Evolutionary conservation across 2,888 invertebrate species (phyloP).

Genomic region (Eulithis testata): DNA sequence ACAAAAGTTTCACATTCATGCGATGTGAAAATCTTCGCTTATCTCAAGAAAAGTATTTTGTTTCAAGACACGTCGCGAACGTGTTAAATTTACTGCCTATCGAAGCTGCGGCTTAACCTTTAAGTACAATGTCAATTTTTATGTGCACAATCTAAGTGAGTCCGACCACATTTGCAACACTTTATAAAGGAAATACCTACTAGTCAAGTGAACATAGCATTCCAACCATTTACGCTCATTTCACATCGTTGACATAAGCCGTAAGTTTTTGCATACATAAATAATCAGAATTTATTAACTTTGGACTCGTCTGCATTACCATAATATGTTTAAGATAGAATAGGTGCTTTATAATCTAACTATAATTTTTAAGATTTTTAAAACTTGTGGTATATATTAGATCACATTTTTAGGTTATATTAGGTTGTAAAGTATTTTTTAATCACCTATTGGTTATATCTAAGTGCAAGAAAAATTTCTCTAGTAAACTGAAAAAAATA

Average conservation of each 20-base stretch:
- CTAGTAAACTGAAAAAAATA: too few species aligned
- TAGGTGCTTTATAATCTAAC: conserved; percentile 11
- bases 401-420: too few species aligned
- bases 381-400: too few species aligned
- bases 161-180: conserved; percentile 17
- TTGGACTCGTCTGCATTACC: conserved; percentile 8
- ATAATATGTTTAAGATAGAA: conserved; percentile 26
- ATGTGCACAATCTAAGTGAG: conserved; percentile 25
- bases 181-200: conserved; percentile 11
- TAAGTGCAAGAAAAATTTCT: too few species aligned
- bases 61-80: conserved; percentile 7
- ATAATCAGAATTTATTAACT: conserved; percentile 25
- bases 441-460: too few species aligned
- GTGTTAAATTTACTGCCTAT: conserved; percentile 11
- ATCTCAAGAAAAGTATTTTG: conserved; percentile 7
- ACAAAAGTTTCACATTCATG: not conserved
- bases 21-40: conserved; percentile 1
- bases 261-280: conserved; percentile 32
- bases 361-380: conserved; percentile 7
- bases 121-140: conserved; percentile 26
- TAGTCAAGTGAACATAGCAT: conserved; percentile 12
- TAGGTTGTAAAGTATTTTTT: too few species aligned
- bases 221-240: conserved; percentile 22
- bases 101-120: conserved; percentile 22
- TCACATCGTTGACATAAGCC: conserved; percentile 16